Base-by-base conservation (phyloP, 30 jellyfish, hydroid and myxozoan species). In the Chrysaora quinquecirrha region DNA sequence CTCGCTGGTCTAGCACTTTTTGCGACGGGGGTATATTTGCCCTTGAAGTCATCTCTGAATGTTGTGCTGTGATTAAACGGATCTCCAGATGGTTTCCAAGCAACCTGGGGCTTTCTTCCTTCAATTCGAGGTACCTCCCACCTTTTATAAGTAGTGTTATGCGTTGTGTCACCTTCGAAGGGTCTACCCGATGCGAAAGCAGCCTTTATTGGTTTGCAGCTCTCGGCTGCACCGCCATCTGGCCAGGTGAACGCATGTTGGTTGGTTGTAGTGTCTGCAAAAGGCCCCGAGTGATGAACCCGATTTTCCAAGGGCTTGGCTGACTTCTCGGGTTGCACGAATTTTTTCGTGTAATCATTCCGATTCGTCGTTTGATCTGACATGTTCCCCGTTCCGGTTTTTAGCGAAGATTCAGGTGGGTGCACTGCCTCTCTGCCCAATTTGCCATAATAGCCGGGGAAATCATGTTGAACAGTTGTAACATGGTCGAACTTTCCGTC, bases 161-260 rank as follows among this genome's bases (percentile, higher is more conserved):
- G 86, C 0, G 99, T 94, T 52, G 99, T 94, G 50, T 83, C 88
- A 2, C 90, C 85, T 19, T 94, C 97, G 43, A 94, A 88, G 38
- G 99, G 97, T 46, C 78, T 52, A 23, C 73, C 75, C 20, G 99
- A 87, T 18, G 79, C 25, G 12, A 76, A 47, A 3, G 95, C 84
- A 66, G 84, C 58, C 43, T 34, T 67, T 18, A 47, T 75, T 12
- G 99, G 99, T 69, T 88, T 94, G 72, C 99, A 94, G 78, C 95
- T 94, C 29, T 74, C 96, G 2, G 99, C 88, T 18, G 96, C 96
- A 21, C 48, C 21, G 23, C 93, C 93, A 30, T 78, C 76, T 1
- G 97, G 97, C 99, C 99, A 94, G 23, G 91, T 66, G 65, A 43
- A 94, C 12, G 94, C 89, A 76, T 82, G 90, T 52, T 88, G 97